Evolutionary conservation across 2,113 vertebrate species (phyloP).

Genomic region (human (Homo sapiens)): GRCh38 chr1:117090001-117090500

Average conservation of each 20-base stretch:
- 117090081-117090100: slow-evolving; percentile 94
- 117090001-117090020: neutral
- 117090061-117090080: slow-evolving; percentile 95
- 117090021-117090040: neutral
- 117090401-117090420: neutral
- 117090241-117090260: neutral
- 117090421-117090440: neutral
- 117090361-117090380: neutral
- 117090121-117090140: slow-evolving; percentile 92
- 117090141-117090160: slow-evolving; percentile 92
- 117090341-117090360: too few relatives aligned
- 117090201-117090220: slow-evolving; percentile 89
- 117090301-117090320: neutral
- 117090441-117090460: neutral
- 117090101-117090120: slow-evolving; percentile 95
- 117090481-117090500: neutral
- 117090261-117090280: neutral
- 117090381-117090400: neutral
- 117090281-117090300: neutral
- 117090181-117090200: slow-evolving; percentile 90
- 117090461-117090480: neutral
- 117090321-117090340: neutral
- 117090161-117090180: slow-evolving; percentile 93
- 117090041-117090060: slow-evolving; percentile 88
- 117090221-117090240: neutral